Percentiles rank a stretch among this genome's conserved stretches.
Evolutionary conservation across 2,113 vertebrate genomes (phyloP).

Genomic region (Megalops atlanticus): DNA sequence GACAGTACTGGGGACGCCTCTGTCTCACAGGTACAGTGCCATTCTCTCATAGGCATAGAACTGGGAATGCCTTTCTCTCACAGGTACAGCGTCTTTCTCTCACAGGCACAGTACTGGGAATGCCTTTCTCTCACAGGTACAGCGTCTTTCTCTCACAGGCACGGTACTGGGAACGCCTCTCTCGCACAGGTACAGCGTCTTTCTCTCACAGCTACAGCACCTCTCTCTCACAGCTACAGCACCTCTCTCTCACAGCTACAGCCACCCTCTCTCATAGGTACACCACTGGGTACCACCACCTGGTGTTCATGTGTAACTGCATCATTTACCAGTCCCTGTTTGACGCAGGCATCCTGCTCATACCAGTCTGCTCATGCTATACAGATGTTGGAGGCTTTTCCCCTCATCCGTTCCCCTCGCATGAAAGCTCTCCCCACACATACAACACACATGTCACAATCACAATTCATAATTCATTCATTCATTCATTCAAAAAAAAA

Average conservation of each 20-base stretch:
- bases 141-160: not conserved
- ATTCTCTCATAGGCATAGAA: not conserved
- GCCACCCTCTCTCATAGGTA: not conserved
- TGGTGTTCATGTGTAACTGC: not conserved
- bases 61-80: not conserved
- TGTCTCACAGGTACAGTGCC: not conserved
- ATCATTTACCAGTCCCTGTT: not conserved
- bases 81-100: not conserved
- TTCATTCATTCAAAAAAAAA: no score
- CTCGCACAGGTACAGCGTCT: not conserved
- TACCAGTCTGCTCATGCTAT: not conserved
- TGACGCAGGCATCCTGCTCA: not conserved
- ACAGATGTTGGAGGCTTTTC: not conserved
- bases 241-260: slow-evolving; percentile 6
- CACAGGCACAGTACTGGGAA: no score
- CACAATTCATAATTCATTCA: slow-evolving; percentile 35
- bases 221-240: no score
- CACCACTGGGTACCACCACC: not conserved
- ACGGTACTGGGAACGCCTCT: not conserved
- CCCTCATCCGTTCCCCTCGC: not conserved
- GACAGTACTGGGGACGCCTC: not conserved
- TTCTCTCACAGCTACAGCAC: not conserved
- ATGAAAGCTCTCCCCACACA: not conserved
- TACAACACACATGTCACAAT: slow-evolving; percentile 7
- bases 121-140: slow-evolving; percentile 3